Evolutionary conservation across 92 coral and sea anemone species (phyloP).

Genomic region (Palythoa grandis): DNA sequence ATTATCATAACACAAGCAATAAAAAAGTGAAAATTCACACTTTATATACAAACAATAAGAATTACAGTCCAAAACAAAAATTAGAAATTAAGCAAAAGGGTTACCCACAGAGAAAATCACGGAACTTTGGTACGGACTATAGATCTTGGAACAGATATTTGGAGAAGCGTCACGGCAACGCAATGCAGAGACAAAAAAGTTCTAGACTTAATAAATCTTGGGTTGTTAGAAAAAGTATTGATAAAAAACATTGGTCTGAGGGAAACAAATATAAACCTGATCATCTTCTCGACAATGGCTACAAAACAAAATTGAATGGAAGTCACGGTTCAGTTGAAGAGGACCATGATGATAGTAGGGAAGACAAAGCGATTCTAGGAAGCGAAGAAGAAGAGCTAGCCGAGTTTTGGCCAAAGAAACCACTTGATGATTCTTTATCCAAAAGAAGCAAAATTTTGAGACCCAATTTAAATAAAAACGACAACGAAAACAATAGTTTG

Average conservation of each 20-base stretch:
- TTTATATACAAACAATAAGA: background rate
- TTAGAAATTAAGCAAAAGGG: background rate
- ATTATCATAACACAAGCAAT: constrained; percentile 2
- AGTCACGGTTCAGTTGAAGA: background rate
- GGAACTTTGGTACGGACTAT: background rate
- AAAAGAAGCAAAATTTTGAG: constrained; percentile 27
- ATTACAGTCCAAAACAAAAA: background rate
- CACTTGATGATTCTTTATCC: constrained; percentile 10
- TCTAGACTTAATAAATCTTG: background rate
- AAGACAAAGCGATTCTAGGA: constrained; percentile 45
- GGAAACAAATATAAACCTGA: background rate
- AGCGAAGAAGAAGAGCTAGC: constrained; percentile 42
- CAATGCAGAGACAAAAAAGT: background rate
- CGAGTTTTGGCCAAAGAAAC: constrained; percentile 37
- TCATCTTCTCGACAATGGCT: background rate
- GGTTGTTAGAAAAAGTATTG: background rate
- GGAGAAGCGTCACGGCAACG: background rate
- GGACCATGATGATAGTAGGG: background rate
- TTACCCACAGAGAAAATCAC: background rate
- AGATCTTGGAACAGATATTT: background rate
- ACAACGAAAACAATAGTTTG: background rate
- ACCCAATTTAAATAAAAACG: background rate
- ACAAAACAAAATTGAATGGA: background rate
- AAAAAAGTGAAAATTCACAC: background rate
- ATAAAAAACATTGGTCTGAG: background rate